Conservation (phyloP, 2,113 vertebrate genomes). For the Morone saxatilis region DNA sequence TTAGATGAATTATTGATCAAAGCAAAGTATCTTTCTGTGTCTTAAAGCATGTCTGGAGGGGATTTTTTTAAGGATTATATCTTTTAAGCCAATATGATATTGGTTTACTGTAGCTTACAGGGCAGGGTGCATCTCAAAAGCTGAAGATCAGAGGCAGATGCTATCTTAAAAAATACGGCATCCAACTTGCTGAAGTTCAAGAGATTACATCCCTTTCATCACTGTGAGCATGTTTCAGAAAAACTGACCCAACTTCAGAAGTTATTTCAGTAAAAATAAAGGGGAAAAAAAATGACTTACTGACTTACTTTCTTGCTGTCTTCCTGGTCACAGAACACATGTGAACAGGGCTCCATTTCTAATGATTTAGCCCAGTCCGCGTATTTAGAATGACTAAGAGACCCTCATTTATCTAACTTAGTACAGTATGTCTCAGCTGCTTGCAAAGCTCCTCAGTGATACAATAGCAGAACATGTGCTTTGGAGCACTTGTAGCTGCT, state of each 20-base stretch:
- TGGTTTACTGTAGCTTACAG: not conserved
- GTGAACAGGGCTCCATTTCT: constrained; percentile 17
- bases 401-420: constrained; percentile 37
- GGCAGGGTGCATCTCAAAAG: not conserved
- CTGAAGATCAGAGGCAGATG: not conserved
- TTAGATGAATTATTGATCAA: not conserved
- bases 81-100: too few relatives aligned
- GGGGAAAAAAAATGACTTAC: not conserved
- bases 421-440: not conserved
- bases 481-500: not conserved
- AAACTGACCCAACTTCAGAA: not conserved
- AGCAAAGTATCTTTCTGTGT: not conserved
- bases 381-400: constrained; percentile 23
- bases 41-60: not conserved
- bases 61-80: not conserved
- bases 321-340: constrained; percentile 8
- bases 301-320: not conserved
- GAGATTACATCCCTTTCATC: not conserved
- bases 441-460: not conserved
- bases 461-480: constrained; percentile 14
- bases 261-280: not conserved
- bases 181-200: constrained; percentile 1
- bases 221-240: not conserved
- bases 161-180: not conserved
- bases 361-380: constrained; percentile 32